Conservation (phyloP, 1,140 invertebrate genomes). For the Aplysia californica region DNA sequence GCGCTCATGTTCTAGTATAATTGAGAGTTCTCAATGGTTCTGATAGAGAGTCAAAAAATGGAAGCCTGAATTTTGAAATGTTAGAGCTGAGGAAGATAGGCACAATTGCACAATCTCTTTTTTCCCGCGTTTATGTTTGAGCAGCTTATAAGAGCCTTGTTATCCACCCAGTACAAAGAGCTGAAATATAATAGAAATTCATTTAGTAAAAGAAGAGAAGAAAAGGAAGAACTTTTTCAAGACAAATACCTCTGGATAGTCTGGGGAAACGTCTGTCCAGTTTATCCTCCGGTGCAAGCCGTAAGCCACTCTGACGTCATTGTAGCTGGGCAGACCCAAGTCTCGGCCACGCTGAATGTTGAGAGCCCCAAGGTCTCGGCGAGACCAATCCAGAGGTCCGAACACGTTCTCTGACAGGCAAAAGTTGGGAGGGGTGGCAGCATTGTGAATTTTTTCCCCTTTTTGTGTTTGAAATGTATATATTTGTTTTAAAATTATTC, state of each 20-base stretch:
- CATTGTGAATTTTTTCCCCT: not conserved
- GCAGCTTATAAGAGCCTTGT: not conserved
- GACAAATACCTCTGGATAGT: not conserved
- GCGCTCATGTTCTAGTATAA: no score
- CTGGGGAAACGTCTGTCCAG: constrained; percentile 34
- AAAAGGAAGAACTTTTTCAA: no score
- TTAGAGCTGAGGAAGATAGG: no score
- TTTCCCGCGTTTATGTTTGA: not conserved
- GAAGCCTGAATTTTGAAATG: no score
- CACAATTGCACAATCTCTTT: no score
- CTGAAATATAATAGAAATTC: not conserved
- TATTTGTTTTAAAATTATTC: not conserved
- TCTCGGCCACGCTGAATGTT: constrained; percentile 98
- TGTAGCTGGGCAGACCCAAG: constrained; percentile 96
- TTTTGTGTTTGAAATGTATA: not conserved
- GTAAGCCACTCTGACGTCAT: constrained; percentile 81
- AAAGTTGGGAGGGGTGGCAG: no score
- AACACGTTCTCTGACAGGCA: constrained; percentile 95
- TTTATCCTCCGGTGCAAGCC: constrained; percentile 52
- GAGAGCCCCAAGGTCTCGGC: constrained; percentile 92
- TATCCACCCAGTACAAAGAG: not conserved
- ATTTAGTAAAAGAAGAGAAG: not conserved
- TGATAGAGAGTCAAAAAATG: no score
- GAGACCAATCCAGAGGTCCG: constrained; percentile 97
- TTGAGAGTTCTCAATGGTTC: no score